Evolutionary conservation across 2,888 invertebrate genomes (phyloP), one percentile per base, ranked within the genome.

Genomic region (Leptinotarsa rubiginosa): DNA sequence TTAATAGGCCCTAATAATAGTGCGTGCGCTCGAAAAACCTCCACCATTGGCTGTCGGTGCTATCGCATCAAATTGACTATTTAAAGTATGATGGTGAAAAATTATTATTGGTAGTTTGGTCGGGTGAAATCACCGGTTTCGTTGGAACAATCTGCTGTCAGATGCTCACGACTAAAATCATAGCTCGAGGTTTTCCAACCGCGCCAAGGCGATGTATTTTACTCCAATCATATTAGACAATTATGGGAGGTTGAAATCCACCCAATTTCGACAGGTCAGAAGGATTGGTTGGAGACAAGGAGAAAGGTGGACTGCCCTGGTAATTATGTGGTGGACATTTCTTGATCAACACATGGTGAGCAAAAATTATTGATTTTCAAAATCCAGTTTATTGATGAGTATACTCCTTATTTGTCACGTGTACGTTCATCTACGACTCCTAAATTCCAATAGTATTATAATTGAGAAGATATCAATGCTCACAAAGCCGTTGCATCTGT

Each of bases 1-100:
- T 85, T 88, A 88, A 88, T 88, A 87, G 87, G 85, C 87, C 87
- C 80, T 88, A 88, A 88, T 88, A 87, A 88, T 81, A 87, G 87
- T 87, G 86, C 87, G 87, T 87, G 88, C 80, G 81, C 79, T 77
- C 79, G 75, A 79, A 82, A 77, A 80, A 82, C 79, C 82, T 85
- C 84, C 83, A 64, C 85, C 85, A 87, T 87, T 87, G 87, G 87
- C 81, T 83, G 82, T 74, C 74, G 77, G 78, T 80, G 85, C 85
- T 87, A 87, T 88, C 87, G 86, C 86, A 88, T 87, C 87, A 87
- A 86, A 87, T 87, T 84, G 86, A 84, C 86, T 87, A 86, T 87
- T 87, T 87, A 87, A 86, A 87, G 85, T 84, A 85, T 85, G 87
- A 87, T 87, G 87, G 87, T 86, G 87, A 87, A 86, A 87, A 87